Evolutionary conservation across 2,888 invertebrate genomes (phyloP).

Genomic region (Sinohyriopsis cumingii): DNA sequence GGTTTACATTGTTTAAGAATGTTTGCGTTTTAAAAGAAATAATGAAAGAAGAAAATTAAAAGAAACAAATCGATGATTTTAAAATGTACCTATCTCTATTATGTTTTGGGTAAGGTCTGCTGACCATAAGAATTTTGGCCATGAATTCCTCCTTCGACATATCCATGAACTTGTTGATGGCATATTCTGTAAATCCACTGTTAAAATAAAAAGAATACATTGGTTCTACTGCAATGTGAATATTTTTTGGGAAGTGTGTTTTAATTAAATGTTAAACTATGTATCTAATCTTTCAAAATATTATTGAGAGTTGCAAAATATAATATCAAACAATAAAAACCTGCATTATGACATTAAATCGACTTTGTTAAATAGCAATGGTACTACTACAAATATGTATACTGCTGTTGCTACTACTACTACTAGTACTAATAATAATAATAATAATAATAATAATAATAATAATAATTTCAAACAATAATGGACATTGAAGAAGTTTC

Average conservation of each 20-base stretch:
- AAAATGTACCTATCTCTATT: slow-evolving; percentile 38
- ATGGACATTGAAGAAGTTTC: too few relatives aligned
- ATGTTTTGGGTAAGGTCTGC: slow-evolving; percentile 41
- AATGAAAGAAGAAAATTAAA: background rate
- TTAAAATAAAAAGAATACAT: slow-evolving; percentile 4
- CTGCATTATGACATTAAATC: background rate
- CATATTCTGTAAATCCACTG: slow-evolving; percentile 53
- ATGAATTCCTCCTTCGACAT: slow-evolving; percentile 55
- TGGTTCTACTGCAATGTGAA: too few relatives aligned
- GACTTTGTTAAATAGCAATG: too few relatives aligned
- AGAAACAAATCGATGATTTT: background rate
- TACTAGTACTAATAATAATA: too few relatives aligned
- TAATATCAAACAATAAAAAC: background rate
- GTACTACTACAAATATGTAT: too few relatives aligned
- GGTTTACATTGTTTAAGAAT: too few relatives aligned
- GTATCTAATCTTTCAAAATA: background rate
- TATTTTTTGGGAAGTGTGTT: too few relatives aligned
- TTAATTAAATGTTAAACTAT: background rate
- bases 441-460: too few relatives aligned
- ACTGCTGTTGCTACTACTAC: too few relatives aligned
- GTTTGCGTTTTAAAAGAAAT: too few relatives aligned
- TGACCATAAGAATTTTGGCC: slow-evolving; percentile 51
- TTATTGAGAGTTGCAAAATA: background rate
- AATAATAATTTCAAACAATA: too few relatives aligned
- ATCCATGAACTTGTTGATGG: slow-evolving; percentile 61